phyloP scores from a whole-genome alignment of 2,888 invertebrate species.

The Tetropium fuscum region DNA sequence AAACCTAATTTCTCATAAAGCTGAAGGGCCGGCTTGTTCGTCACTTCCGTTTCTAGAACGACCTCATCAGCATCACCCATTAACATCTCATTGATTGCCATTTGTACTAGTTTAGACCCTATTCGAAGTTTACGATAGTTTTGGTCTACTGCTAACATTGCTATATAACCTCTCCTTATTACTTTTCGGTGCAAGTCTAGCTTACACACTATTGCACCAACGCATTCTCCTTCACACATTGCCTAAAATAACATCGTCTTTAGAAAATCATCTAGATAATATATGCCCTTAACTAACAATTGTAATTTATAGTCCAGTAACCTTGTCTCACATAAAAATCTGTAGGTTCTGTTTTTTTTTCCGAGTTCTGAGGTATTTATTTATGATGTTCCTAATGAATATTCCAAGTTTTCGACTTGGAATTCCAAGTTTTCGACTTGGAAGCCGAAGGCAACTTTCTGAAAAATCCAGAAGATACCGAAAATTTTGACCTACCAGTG shows the following conservation, averaged over 20 bases:
- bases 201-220: constrained; percentile 99
- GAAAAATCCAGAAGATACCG: too few species aligned
- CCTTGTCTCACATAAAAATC: too few species aligned
- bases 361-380: too few species aligned
- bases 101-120: constrained; percentile 85
- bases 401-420: too few species aligned
- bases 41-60: constrained; percentile 98
- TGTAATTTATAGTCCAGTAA: too few species aligned
- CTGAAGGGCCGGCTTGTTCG: constrained; percentile 94
- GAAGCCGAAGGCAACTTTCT: too few species aligned
- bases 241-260: constrained; percentile 76
- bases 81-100: constrained; percentile 93
- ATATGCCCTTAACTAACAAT: too few species aligned
- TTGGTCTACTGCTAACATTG: constrained; percentile 98
- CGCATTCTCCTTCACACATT: constrained; percentile 86
- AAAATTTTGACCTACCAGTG: too few species aligned
- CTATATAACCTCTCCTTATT: constrained; percentile 96
- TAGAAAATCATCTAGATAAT: too few species aligned
- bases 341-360: too few species aligned
- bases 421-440: too few species aligned
- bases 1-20: constrained; percentile 99
- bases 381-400: too few species aligned
- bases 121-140: constrained; percentile 94
- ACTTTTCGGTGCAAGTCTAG: constrained; percentile 92
- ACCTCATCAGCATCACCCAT: constrained; percentile 97